These are phyloP conservation scores for Sminthopsis crassicaudata DNA, from an alignment of 2,113 vertebrate species.

Conservation along the genomic window DNA sequence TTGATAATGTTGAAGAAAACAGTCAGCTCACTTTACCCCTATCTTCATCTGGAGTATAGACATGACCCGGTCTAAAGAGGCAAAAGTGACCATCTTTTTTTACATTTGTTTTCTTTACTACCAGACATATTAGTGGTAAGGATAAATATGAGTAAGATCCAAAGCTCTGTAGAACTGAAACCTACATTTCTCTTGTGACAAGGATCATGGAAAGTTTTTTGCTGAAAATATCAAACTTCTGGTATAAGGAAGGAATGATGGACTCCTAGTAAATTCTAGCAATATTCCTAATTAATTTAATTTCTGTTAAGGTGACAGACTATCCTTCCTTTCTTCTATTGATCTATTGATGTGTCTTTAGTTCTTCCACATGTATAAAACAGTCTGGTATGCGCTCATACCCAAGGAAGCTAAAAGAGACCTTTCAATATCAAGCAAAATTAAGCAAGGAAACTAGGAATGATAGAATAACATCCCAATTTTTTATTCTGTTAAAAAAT, in stretches of 20 bases:
- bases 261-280: neutral
- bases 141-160: neutral
- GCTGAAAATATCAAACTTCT: neutral
- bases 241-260: neutral
- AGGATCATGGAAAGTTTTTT: conserved; percentile 5
- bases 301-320: neutral
- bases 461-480: neutral
- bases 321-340: neutral
- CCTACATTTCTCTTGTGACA: neutral
- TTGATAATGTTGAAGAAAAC: neutral
- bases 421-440: neutral
- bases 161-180: neutral
- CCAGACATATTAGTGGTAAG: neutral
- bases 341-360: neutral
- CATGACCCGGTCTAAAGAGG: neutral
- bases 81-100: neutral
- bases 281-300: neutral
- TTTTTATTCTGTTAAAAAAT: neutral
- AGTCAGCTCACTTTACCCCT: neutral
- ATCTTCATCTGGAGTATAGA: neutral
- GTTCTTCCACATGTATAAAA: neutral
- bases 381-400: neutral
- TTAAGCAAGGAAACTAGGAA: neutral
- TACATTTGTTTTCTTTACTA: neutral
- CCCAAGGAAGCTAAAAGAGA: neutral